Base-by-base conservation (phyloP, 2,888 invertebrate species). In the Agrotis clavis region DNA sequence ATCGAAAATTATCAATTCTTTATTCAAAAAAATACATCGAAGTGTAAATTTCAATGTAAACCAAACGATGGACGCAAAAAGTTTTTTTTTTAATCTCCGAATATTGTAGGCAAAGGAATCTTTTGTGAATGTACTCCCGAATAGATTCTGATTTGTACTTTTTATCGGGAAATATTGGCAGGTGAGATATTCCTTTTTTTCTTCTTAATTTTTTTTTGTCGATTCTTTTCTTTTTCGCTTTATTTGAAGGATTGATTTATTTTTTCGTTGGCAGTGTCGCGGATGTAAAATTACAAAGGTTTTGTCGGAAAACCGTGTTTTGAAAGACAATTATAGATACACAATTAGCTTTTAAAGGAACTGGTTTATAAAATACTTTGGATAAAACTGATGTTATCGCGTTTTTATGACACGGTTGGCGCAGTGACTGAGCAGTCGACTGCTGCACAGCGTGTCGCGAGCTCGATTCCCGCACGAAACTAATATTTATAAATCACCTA, bases 131-230 rank as follows among this genome's bases (percentile, higher is more conserved):
- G 59, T 67, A 69, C 63, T 67, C 47, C 51, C 64, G 71, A 86
- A 75, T 73, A 81, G 81, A 81, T 76, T 83, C 74, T 83, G 83
- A 84, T 86, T 86, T 84, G 79, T 81, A 79, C 77, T 76, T 82
- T 74, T 69, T 74, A 81, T 71, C 64, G 77, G 83, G 76, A 66
- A 76, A 71, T 82, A 79, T 83, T 76, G 75, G 81, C 76, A 84
- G 75, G 83, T 84, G 83, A 79, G 74, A 80, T 19, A 35, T 45
- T 61, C 41, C 11, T 67, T 76, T 74, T 70, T 70, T 62, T 62
- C 50, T 25, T 66, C 45, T 63, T 61, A 35, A 47, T 62, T 65
- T 30, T 73, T 51, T 82, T 79, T 68, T 53, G 63, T 53, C 50
- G 47, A 68, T 68, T 71, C 56, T 53, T 81, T 72, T 81, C 64